Conservation (phyloP, 1,140 invertebrate species). For the Dendrolimus punctatus region DNA sequence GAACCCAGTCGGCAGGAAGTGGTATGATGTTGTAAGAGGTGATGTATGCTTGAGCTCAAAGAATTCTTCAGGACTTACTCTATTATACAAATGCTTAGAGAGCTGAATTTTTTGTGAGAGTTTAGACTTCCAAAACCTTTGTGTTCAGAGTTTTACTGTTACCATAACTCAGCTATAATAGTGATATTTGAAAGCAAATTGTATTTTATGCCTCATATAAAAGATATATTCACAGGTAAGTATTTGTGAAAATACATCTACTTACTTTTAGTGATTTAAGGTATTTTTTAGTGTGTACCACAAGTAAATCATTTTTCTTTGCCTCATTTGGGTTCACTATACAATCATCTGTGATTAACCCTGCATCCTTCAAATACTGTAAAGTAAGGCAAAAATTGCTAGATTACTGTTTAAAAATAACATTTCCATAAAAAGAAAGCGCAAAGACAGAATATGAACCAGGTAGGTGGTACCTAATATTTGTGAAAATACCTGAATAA, state of each 20-base stretch:
- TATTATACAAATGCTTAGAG: too few relatives aligned
- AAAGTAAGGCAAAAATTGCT: slow-evolving; percentile 31
- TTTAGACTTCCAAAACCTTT: too few relatives aligned
- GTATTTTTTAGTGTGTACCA: slow-evolving; percentile 83
- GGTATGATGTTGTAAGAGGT: too few relatives aligned
- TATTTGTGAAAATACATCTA: slow-evolving; percentile 10
- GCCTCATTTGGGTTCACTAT: slow-evolving; percentile 80
- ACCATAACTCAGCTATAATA: too few relatives aligned
- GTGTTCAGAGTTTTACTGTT: too few relatives aligned
- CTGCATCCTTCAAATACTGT: slow-evolving; percentile 73
- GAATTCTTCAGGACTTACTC: too few relatives aligned
- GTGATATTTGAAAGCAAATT: too few relatives aligned
- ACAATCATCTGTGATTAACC: slow-evolving; percentile 69
- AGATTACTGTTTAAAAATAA: slow-evolving; percentile 8
- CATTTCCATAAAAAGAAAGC: neutral
- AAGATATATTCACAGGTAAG: neutral
- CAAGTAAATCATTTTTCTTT: slow-evolving; percentile 77
- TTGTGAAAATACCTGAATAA: slow-evolving; percentile 74
- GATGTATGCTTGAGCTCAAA: too few relatives aligned
- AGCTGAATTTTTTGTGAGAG: too few relatives aligned
- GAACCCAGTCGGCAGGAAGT: too few relatives aligned
- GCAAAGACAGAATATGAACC: too few relatives aligned
- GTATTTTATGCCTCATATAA: neutral
- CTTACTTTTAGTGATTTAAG: slow-evolving; percentile 78
- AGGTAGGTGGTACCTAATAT: too few relatives aligned